Evolutionary conservation across 2,113 vertebrate species (phyloP), one percentile per base, ranked within the genome.

Genomic region (Melozone crissalis): DNA sequence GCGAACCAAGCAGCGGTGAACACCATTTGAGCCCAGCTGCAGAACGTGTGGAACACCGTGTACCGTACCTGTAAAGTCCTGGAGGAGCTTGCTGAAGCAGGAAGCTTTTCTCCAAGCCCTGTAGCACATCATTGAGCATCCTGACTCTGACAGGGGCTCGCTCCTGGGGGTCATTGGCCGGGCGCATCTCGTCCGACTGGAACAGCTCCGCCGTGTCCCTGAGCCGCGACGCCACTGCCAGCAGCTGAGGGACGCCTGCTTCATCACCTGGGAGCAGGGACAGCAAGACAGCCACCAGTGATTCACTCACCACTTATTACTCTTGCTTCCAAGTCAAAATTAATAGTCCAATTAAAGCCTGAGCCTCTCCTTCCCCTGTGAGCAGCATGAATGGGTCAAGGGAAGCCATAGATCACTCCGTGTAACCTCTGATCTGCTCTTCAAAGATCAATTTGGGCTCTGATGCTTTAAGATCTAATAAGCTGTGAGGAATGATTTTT

Each of bases 111-210:
- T 99, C 99, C 90, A 99, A 94, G 95, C 98, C 98, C 33, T 98
- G 98, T 1, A 99, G 98, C 51, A 99, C 98, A 41, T 99, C 99
- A 37, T 99, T 99, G 88, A 99, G 98, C 99, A 99, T 99, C 52
- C 99, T 98, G 24, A 99, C 97, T 21, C 99, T 98, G 82, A 96
- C 30, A 20, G 98, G 98, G 27, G 97, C 98, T 41, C 98, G 94
- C 92, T 99, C 99, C 79, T 98, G 98, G 6, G 99, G 99, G 90
- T 99, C 98, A 4, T 99, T 99, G 27, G 99, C 99, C 16, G 99
- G 99, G 23, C 99, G 98, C 99, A 99, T 99, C 59, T 98, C 98
- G 88, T 99, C 98, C 3, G 99, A 99, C 68, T 99, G 99, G 94
- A 99, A 98, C 89, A 99, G 97, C 35, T 99, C 98, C 11, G 98